Evolutionary conservation across 2,113 vertebrate species (phyloP), one percentile per base, ranked within the genome.

Genomic region (Python bivittatus): DNA sequence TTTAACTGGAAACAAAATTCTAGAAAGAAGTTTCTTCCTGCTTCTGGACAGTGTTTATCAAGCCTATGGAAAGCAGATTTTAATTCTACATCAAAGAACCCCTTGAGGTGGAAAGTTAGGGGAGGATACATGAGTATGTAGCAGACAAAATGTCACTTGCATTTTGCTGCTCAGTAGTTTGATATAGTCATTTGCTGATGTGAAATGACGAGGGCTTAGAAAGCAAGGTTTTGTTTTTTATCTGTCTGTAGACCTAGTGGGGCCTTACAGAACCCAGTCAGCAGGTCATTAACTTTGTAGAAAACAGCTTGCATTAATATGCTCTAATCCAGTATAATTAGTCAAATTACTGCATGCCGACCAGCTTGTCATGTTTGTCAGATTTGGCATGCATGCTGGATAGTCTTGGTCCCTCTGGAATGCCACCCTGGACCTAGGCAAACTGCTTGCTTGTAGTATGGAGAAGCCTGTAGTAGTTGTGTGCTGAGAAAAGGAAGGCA

Each of bases 261-360:
- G 97, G 96, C 96, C 97, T 97, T 97, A 93, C 97, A 97, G 97
- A 98, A 97, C 98, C 97, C 97, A 98, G 97, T 98, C 98, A 98
- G 98, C 97, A 98, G 98, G 98, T 98, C 98, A 98, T 97, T 98
- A 99, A 98, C 99, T 99, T 98, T 97, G 96, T 98, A 99, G 98
- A 98, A 99, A 99, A 99, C 99, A 99, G 98, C 98, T 99, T 99
- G 99, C 99, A 98, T 99, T 99, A 99, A 99, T 99, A 99, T 99
- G 98, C 98, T 98, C 98, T 99, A 99, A 99, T 99, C 99, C 98
- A 97, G 97, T 98, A 98, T 98, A 99, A 99, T 99, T 99, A 99
- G 99, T 99, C 98, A 99, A 99, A 99, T 99, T 98, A 99, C 98
- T 98, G 98, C 98, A 98, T 95, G 98, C 98, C 98, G 96, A 98